Evolutionary conservation across 2,888 invertebrate species (phyloP).

Genomic region (Perithous albicinctus): DNA sequence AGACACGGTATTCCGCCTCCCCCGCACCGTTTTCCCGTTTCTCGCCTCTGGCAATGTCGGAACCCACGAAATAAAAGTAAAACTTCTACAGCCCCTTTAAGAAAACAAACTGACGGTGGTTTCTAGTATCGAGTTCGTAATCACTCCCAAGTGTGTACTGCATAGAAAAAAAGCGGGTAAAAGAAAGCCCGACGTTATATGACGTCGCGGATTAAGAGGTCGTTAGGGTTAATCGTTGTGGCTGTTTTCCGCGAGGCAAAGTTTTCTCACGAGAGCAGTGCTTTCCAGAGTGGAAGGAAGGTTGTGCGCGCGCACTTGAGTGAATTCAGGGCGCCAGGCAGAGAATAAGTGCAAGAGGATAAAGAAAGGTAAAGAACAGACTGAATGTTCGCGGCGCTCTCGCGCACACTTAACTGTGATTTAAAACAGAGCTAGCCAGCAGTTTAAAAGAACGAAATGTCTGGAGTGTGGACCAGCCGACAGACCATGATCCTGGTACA

Average conservation of each 20-base stretch:
- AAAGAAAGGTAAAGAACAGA: constrained; percentile 12
- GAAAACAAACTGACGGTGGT: constrained; percentile 13
- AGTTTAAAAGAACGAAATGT: constrained; percentile 14
- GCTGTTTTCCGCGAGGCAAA: constrained; percentile 32
- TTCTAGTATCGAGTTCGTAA: constrained; percentile 18
- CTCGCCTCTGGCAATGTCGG: neutral
- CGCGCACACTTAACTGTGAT: constrained; percentile 49
- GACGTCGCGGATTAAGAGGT: constrained; percentile 41
- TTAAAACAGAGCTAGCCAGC: constrained; percentile 37
- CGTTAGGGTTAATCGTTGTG: constrained; percentile 53
- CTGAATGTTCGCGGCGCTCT: constrained; percentile 16
- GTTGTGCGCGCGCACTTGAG: constrained; percentile 1
- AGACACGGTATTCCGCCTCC: constrained; percentile 41
- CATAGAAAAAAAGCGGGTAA: constrained; percentile 4
- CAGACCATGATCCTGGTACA: neutral
- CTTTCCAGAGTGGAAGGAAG: constrained; percentile 18
- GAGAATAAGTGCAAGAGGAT: constrained; percentile 22
- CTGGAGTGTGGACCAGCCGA: neutral
- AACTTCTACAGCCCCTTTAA: neutral
- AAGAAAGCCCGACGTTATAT: constrained; percentile 16
- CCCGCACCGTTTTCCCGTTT: neutral
- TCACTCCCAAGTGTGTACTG: constrained; percentile 30
- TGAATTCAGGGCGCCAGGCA: neutral
- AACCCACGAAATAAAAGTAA: neutral
- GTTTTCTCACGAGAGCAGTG: constrained; percentile 56